These are phyloP conservation scores for Conomelus anceps DNA, from an alignment of 2,888 invertebrate genomes.

Conservation along the genomic window DNA sequence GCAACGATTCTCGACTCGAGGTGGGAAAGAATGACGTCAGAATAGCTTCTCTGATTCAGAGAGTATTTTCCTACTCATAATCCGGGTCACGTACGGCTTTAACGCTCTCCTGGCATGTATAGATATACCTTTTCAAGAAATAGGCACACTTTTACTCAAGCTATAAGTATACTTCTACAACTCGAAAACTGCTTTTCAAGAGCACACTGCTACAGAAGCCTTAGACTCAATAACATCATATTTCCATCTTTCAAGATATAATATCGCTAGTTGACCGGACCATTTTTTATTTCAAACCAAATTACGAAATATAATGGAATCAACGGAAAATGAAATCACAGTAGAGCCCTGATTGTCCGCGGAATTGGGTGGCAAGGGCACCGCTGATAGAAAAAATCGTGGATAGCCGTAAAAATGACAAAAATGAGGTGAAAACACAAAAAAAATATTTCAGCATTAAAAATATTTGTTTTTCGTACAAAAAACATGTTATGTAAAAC, in stretches of 20 bases:
- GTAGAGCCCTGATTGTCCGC: too few relatives aligned
- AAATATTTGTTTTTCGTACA: too few relatives aligned
- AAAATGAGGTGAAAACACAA: too few relatives aligned
- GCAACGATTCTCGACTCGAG: not conserved
- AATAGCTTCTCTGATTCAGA: not conserved
- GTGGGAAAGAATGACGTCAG: not conserved
- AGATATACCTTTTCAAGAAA: not conserved
- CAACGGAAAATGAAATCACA: too few relatives aligned
- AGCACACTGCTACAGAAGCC: not conserved
- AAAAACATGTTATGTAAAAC: too few relatives aligned
- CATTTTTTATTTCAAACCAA: too few relatives aligned
- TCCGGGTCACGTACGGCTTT: not conserved
- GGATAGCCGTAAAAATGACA: too few relatives aligned
- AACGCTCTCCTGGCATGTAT: not conserved
- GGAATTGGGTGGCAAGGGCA: too few relatives aligned
- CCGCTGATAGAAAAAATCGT: too few relatives aligned
- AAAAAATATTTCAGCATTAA: too few relatives aligned
- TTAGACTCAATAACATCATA: not conserved
- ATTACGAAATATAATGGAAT: too few relatives aligned
- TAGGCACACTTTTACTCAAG: not conserved
- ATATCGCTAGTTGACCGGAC: not conserved
- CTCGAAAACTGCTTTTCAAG: not conserved
- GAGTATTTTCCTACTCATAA: not conserved
- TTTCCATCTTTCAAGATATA: not conserved
- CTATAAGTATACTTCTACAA: not conserved